These are phyloP conservation scores for Dinocampus coccinellae DNA, from an alignment of 2,888 invertebrate species.

Conservation along the genomic window DNA sequence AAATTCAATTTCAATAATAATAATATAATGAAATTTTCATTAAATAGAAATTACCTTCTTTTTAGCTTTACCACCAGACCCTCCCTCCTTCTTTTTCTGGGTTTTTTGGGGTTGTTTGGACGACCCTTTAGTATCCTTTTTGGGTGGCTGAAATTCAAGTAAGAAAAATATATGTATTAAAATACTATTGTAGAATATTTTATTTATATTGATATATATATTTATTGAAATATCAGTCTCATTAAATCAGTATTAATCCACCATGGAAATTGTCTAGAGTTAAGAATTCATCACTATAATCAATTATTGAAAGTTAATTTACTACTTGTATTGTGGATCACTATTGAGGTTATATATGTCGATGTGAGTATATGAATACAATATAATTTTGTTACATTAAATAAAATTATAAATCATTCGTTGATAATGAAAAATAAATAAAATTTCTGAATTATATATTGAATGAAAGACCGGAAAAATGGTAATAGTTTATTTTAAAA, in stretches of 20 bases:
- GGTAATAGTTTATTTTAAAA: neutral
- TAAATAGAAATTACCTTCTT: conserved; percentile 81
- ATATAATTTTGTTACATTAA: neutral
- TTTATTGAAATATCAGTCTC: conserved; percentile 67
- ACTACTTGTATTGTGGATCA: conserved; percentile 3
- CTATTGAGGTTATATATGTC: neutral
- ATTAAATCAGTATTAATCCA: conserved; percentile 69
- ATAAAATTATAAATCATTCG: neutral
- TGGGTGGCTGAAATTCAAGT: conserved; percentile 81
- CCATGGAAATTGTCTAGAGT: conserved; percentile 53
- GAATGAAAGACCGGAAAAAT: neutral
- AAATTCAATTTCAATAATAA: conserved; percentile 51
- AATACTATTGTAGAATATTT: no score
- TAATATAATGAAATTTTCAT: neutral
- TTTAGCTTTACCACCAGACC: conserved; percentile 94
- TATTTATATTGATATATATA: no score
- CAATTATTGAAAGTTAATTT: neutral
- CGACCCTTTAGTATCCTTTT: conserved; percentile 91
- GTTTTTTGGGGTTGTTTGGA: conserved; percentile 94
- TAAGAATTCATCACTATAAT: conserved; percentile 42
- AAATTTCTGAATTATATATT: neutral
- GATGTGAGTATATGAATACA: neutral
- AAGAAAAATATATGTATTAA: no score
- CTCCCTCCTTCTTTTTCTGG: conserved; percentile 96
- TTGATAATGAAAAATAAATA: neutral